Evolutionary conservation across 2,113 vertebrate genomes (phyloP), one percentile per base, ranked within the genome.

Genomic region (Spermophilus dauricus): DNA sequence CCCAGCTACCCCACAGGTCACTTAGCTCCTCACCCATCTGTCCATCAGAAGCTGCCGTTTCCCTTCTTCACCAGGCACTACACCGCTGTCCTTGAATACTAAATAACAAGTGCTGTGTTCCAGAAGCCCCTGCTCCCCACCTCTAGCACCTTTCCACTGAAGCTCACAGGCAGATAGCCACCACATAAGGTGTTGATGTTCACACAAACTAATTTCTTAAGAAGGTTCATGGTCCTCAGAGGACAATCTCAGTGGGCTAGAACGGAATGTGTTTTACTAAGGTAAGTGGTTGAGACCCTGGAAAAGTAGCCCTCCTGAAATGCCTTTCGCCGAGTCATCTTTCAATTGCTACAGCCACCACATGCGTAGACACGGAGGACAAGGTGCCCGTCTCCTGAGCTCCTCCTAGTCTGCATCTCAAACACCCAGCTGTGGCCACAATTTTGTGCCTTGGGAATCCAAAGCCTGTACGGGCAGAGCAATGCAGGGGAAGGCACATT

Each of bases 341-440:
- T 63, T 34, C 78, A 78, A 0, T 69, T 16, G 24, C 12, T 32
- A 8, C 14, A 5, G 28, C 16, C 34, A 16, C 42, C 4, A 7
- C 11, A 5, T 0, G 5, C 22, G 28, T 53, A 53, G 12, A 12
- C 82, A 37, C 84, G 20, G 30, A 86, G n/a, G 14, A 18, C 32
- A 39, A 56, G 37, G 30, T 5, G 0, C 13, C 37, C 56, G 42
- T 87, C 37, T 4, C 75, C 39, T 4, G 2, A 39, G 30, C n/a
- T 69, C 16, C 34, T 30, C 26, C n/a, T 12, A 9, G 28, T 77
- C 28, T 61, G 34, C 5, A 51, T 37, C 78, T 58, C 32, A 17
- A n/a, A 22, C 0, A 3, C 11, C 51, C 32, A n/a, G 16, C 5
- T 37, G 37, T 10, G 30, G 34, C 48, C 17, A 6, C 9, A 10